These are phyloP conservation scores for Aleiodes testaceus DNA, from an alignment of 2,888 invertebrate species.

Conservation along the genomic window DNA sequence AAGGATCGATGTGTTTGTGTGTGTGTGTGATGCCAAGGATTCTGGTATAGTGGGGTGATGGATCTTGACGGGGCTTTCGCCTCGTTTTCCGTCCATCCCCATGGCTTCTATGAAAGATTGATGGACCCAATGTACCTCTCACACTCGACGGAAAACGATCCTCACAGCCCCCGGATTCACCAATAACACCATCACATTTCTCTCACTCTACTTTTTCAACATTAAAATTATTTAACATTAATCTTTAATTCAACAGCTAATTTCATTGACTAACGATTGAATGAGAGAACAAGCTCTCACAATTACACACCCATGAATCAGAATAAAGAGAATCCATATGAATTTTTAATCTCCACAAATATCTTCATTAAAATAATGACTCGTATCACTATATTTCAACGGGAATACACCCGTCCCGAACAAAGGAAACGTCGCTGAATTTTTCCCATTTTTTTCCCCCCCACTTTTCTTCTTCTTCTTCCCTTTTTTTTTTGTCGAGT, in stretches of 20 bases:
- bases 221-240: too few relatives aligned
- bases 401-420: neutral
- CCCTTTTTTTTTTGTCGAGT: constrained; percentile 21
- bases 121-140: constrained; percentile 29
- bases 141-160: neutral
- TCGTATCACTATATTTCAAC: constrained; percentile 15
- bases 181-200: neutral
- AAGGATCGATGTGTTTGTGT: constrained; percentile 50
- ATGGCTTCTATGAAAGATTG: constrained; percentile 41
- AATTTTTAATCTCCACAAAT: constrained; percentile 8
- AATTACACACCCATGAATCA: neutral
- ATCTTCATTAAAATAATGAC: constrained; percentile 29
- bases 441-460: neutral
- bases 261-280: too few relatives aligned
- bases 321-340: neutral
- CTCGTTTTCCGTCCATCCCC: constrained; percentile 50
- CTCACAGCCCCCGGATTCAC: neutral
- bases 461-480: neutral
- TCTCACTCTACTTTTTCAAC: neutral
- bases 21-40: constrained; percentile 25
- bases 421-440: constrained; percentile 15
- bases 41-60: constrained; percentile 45
- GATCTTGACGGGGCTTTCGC: constrained; percentile 53
- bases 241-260: too few relatives aligned
- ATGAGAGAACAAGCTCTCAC: too few relatives aligned